Percentiles rank a stretch among this genome's conserved stretches.
Evolutionary conservation across 2,797 vertebrate genomes (phyloP).

Genomic region (Rhinophrynus dorsalis): DNA sequence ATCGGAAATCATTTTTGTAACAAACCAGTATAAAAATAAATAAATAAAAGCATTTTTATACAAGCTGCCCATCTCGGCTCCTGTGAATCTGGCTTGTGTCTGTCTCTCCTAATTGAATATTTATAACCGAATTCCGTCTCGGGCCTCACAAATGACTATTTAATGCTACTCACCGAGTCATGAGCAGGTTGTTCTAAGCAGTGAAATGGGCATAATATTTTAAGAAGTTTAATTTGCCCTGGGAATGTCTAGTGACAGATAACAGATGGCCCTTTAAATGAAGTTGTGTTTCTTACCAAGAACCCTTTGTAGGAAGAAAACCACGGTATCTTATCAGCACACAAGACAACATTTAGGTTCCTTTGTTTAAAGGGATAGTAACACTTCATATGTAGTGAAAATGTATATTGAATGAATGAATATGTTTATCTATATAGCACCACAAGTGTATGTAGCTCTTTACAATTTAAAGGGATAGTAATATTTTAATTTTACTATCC

Average conservation of each 20-base stretch:
- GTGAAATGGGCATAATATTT: slow-evolving; percentile 22
- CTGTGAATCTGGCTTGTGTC: neutral
- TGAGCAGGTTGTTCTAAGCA: neutral
- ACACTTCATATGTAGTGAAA: too few species aligned
- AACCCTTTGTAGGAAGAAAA: neutral
- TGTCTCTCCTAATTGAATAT: slow-evolving; percentile 24
- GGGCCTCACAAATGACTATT: neutral
- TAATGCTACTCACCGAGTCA: slow-evolving; percentile 9
- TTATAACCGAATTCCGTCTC: slow-evolving; percentile 31
- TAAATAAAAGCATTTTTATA: too few species aligned
- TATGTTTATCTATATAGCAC: too few species aligned
- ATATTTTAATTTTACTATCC: too few species aligned
- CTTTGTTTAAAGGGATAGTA: too few species aligned
- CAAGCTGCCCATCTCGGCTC: slow-evolving; percentile 19
- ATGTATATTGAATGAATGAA: too few species aligned
- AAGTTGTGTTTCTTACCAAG: neutral
- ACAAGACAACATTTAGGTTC: too few species aligned
- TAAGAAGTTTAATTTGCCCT: slow-evolving; percentile 19
- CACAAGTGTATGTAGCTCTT: too few species aligned
- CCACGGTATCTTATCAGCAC: neutral
- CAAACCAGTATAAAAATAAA: too few species aligned
- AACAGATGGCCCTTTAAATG: slow-evolving; percentile 9
- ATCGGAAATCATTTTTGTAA: too few species aligned
- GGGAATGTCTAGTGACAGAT: slow-evolving; percentile 28
- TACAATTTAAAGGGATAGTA: too few species aligned